Percentiles rank a stretch among this genome's conserved stretches.
Evolutionary conservation across 2,888 invertebrate species (phyloP).

Genomic region (Actias luna): DNA sequence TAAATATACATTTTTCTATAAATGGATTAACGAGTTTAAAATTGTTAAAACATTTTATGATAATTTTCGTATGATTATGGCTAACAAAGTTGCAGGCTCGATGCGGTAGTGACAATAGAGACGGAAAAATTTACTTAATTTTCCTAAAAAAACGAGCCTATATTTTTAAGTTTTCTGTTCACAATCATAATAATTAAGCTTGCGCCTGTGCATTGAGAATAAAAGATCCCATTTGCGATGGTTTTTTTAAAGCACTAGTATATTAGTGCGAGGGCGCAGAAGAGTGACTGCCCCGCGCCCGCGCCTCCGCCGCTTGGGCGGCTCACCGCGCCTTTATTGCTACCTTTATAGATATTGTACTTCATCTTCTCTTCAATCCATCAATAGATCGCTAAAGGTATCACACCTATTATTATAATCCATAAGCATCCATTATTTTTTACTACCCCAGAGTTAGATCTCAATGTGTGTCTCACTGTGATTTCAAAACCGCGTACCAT

Average conservation of each 20-base stretch:
- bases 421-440: constrained; percentile 44
- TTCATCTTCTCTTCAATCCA: constrained; percentile 34
- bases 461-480: constrained; percentile 28
- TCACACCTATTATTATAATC: constrained; percentile 32
- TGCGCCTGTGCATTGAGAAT: constrained; percentile 62
- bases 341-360: constrained; percentile 20
- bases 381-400: constrained; percentile 29
- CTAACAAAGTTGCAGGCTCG: constrained; percentile 35
- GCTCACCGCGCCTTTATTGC: constrained; percentile 40
- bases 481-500: constrained; percentile 26
- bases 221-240: constrained; percentile 49
- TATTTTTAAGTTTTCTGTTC: constrained; percentile 40
- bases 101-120: constrained; percentile 49
- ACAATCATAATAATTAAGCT: constrained; percentile 43
- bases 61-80: constrained; percentile 7
- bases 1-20: background rate
- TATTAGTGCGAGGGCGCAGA: constrained; percentile 55
- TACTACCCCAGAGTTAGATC: constrained; percentile 20
- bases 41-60: background rate
- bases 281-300: constrained; percentile 55
- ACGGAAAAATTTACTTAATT: constrained; percentile 74
- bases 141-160: constrained; percentile 48
- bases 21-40: background rate
- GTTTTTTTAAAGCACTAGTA: constrained; percentile 52
- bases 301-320: constrained; percentile 53